Base-by-base conservation (phyloP, 2,797 vertebrate genomes). In the Sphaeramia orbicularis region DNA sequence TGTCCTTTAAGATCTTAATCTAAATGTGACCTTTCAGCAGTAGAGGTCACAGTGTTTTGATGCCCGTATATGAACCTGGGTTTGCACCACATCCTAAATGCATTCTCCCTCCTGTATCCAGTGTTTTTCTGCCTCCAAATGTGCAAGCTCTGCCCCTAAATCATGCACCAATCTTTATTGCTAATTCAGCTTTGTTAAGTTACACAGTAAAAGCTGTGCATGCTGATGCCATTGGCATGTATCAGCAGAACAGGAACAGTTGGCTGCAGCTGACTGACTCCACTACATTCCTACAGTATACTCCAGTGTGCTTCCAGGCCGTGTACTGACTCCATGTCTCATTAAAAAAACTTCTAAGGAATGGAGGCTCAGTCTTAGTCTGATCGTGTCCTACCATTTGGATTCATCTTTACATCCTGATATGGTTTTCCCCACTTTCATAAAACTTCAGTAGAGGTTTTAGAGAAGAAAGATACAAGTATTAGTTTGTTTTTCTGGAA, bases 211-310 rank as follows among this genome's bases (percentile, higher is more conserved):
- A 24, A 40, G 18, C 61, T 78, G 58, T 15, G 19, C 55, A 14
- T 42, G 58, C 57, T 72, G 63, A 70, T 35, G 19, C 40, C 41
- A 16, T 36, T 42, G 38, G 21, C 57, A 56, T 49, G 42, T 55
- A 63, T 79, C 74, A 80, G 71, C 71, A 75, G 62, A 65, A 71
- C 41, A 43, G 24, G 62, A 65, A 71, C 41, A 43, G 19, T 10
- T 41, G 16, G 43, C 30, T 65, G 41, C 41, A 52, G 67, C 50
- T 38, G 35, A 56, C 44, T 60, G 50, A 51, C 63, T 11, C 56
- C 19, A 9, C 45, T 16, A 54, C 36, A 69, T 56, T 53, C 8
- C 44, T 56, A 11, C 7, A 19, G 36, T 10, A 7, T 6, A 15
- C 41, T 35, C 42, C 37, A 45, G 2, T 45, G 38, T 35, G 47